Percentiles rank a stretch among this genome's conserved stretches.
Evolutionary conservation across 2,797 vertebrate species (phyloP).

Genomic region (Pangasius macronema): DNA sequence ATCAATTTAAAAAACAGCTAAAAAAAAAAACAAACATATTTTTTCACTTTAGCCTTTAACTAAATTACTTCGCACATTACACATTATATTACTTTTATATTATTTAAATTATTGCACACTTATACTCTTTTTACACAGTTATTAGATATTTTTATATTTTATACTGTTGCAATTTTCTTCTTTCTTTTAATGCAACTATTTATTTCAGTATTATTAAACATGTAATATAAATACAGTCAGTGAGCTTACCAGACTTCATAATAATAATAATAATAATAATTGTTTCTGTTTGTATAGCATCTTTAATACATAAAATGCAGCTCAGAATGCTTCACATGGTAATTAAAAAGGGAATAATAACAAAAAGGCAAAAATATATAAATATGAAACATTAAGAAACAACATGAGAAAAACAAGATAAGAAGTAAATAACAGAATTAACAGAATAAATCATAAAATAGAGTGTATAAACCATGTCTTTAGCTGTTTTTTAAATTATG

Average conservation of each 20-base stretch:
- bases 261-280: not conserved
- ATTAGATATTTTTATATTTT: not conserved
- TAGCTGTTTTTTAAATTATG: not conserved
- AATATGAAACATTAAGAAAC: too few species aligned
- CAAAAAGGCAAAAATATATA: not conserved
- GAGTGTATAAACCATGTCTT: not conserved
- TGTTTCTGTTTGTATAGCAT: not conserved
- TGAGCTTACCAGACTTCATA: not conserved
- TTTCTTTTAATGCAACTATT: not conserved
- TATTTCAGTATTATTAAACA: not conserved
- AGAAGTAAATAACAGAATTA: not conserved
- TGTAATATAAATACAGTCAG: not conserved
- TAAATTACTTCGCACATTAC: not conserved
- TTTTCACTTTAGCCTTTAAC: not conserved
- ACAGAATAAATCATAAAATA: not conserved
- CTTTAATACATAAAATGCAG: not conserved
- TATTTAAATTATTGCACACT: not conserved
- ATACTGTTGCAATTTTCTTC: not conserved
- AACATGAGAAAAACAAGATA: not conserved
- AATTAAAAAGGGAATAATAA: not conserved
- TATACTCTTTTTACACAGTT: not conserved
- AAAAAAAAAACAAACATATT: not conserved
- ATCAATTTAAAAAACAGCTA: not conserved
- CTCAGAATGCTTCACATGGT: not conserved
- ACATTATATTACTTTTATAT: not conserved